These are phyloP conservation scores for Mus minutoides DNA, from an alignment of 2,797 vertebrate genomes.

Conservation along the genomic window DNA sequence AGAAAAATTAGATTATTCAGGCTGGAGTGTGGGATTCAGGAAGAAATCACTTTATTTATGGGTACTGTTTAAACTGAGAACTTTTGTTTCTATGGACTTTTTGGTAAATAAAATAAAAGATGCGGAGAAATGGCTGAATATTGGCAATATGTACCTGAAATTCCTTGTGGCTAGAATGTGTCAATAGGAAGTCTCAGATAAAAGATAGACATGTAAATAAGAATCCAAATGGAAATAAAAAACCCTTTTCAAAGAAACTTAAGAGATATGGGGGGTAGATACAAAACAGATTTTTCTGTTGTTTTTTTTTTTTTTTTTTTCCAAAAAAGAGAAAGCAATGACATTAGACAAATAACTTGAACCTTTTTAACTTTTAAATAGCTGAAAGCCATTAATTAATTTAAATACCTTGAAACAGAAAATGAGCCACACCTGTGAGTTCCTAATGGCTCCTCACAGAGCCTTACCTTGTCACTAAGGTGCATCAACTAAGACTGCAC, in stretches of 20 bases:
- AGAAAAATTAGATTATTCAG: background rate
- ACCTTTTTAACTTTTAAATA: conserved; percentile 29
- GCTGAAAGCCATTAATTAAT: conserved; percentile 35
- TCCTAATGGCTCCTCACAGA: background rate
- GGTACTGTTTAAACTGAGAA: background rate
- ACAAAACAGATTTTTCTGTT: background rate
- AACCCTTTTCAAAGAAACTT: background rate
- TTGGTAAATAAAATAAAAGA: background rate
- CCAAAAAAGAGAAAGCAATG: conserved; percentile 7
- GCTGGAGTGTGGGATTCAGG: background rate
- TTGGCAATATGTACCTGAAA: background rate
- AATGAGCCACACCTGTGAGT: background rate
- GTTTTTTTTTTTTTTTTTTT: conserved; percentile 47
- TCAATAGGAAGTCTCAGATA: conserved; percentile 33
- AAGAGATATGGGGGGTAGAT: background rate
- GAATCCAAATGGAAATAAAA: conserved; percentile 45
- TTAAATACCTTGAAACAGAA: conserved; percentile 32
- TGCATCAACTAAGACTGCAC: background rate
- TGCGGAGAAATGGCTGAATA: background rate
- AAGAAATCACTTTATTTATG: conserved; percentile 7
- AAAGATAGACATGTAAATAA: background rate
- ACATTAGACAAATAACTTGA: background rate
- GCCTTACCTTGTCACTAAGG: background rate
- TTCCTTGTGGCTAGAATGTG: conserved; percentile 33
- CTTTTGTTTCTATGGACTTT: background rate